These are phyloP conservation scores for Ranitomeya imitator DNA, from an alignment of 2,113 vertebrate species.

Conservation along the genomic window DNA sequence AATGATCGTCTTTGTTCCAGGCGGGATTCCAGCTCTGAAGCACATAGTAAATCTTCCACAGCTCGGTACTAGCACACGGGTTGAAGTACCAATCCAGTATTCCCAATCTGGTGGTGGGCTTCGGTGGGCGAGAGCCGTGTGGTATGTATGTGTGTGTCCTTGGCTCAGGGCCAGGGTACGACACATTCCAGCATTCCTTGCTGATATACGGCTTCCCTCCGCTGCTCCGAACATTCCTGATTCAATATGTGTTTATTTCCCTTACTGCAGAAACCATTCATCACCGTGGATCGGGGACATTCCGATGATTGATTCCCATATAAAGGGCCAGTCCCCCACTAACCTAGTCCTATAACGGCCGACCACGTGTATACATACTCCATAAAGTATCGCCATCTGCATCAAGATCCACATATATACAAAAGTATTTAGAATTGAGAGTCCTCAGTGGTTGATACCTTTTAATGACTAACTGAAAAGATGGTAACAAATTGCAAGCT, in stretches of 20 bases:
- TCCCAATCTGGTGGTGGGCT: background rate
- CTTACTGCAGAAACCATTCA: background rate
- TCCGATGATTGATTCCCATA: background rate
- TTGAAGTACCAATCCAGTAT: background rate
- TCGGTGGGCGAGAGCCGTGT: background rate
- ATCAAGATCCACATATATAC: too few relatives aligned
- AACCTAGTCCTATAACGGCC: background rate
- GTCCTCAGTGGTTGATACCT: too few relatives aligned
- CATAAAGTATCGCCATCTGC: too few relatives aligned
- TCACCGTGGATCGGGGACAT: background rate
- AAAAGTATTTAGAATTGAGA: too few relatives aligned
- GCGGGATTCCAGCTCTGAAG: background rate
- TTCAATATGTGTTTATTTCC: slow-evolving; percentile 13
- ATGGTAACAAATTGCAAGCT: too few relatives aligned
- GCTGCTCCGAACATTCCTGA: background rate
- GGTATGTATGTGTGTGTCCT: slow-evolving; percentile 24
- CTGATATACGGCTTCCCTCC: slow-evolving; percentile 30
- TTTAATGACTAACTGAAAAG: too few relatives aligned
- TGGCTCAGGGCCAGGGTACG: slow-evolving; percentile 22
- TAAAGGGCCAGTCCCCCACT: background rate
- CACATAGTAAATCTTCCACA: background rate
- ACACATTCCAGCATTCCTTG: slow-evolving; percentile 44
- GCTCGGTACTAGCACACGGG: background rate
- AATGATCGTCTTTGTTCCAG: background rate
- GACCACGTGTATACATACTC: too few relatives aligned